Evolutionary conservation across 2,113 vertebrate species (phyloP).

Genomic region (Sula dactylatra): DNA sequence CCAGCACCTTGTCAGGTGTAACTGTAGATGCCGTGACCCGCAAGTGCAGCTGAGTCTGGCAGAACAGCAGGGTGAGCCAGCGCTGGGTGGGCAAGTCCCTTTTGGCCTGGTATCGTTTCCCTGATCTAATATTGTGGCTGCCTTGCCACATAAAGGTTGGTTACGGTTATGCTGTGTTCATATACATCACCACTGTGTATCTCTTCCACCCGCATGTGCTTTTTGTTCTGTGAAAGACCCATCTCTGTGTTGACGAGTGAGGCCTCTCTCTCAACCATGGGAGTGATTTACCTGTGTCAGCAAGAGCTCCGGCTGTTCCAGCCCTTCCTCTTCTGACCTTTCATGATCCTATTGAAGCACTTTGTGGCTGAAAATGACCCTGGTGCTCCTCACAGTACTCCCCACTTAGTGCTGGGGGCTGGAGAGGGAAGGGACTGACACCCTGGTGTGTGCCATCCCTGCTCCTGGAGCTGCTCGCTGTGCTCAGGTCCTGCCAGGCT

Average conservation of each 20-base stretch:
- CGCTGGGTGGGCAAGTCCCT: too few species aligned
- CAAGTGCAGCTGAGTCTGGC: accelerated
- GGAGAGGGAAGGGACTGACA: neutral
- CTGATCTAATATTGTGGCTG: neutral
- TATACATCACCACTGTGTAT: accelerated
- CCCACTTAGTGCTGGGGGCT: neutral
- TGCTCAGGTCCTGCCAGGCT: neutral
- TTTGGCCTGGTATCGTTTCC: neutral
- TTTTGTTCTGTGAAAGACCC: neutral
- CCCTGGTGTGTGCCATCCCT: too few species aligned
- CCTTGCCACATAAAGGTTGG: accelerated
- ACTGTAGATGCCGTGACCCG: accelerated
- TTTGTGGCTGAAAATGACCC: neutral
- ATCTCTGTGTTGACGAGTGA: accelerated
- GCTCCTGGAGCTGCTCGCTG: neutral
- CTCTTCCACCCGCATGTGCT: neutral
- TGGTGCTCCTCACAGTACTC: neutral
- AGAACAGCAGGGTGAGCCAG: neutral
- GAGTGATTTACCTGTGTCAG: neutral
- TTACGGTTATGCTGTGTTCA: accelerated
- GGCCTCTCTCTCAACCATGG: neutral
- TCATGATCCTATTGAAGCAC: neutral
- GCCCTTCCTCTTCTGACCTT: neutral
- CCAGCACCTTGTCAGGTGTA: neutral
- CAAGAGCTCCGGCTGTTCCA: neutral